Base-by-base conservation (phyloP, 1,140 invertebrate species). In the Batillaria attramentaria region DNA sequence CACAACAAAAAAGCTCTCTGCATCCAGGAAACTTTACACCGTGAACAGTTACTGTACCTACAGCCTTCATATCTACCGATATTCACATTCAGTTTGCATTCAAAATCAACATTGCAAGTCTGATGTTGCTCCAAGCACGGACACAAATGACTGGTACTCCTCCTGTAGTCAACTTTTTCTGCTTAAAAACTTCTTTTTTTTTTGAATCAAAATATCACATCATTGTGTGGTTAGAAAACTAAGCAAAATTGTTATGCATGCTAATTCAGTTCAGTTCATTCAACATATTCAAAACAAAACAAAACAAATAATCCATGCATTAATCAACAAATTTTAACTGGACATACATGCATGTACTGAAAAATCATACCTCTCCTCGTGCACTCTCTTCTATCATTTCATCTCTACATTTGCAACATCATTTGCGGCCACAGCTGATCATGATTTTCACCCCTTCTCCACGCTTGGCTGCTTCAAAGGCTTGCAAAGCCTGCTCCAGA, bases 371-470 rank as follows among this genome's bases (percentile, higher is more conserved):
- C 31, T 33, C 43, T n/a, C 5, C 39, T 20, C 18, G 18, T 37
- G 24, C 42, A 42, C 8, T 72, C 28, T 54, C 31, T 31, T 50
- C 16, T 33, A 20, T 18, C n/a, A 33, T 73, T 33, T 57, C 1
- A 35, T 60, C 28, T 24, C 20, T 37, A 8, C 3, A 16, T 72
- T 72, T 28, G 43, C 20, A 31, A 31, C 13, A 31, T 74, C 75
- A 82, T 35, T 84, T 62, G 74, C 84, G 74, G 13, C 62, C 75
- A 85, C 95, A 96, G 84, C 97, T 94, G 82, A 98, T 98, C 93
- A 99, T 96, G 83, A 99, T 95, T 92, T 99, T 99, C 83, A 99
- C 95, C 18, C 95, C 94, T 77, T 94, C 94, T 42, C 88, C 89
- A 69, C 80, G 84, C 41, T 83, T 82, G 35, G 89, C 87, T n/a